A percentile compares a stretch with the other conserved stretches of the same genome.
Evolutionary conservation across 2,797 vertebrate species (phyloP).

Genomic region (Cacajao melanocephalus): DNA sequence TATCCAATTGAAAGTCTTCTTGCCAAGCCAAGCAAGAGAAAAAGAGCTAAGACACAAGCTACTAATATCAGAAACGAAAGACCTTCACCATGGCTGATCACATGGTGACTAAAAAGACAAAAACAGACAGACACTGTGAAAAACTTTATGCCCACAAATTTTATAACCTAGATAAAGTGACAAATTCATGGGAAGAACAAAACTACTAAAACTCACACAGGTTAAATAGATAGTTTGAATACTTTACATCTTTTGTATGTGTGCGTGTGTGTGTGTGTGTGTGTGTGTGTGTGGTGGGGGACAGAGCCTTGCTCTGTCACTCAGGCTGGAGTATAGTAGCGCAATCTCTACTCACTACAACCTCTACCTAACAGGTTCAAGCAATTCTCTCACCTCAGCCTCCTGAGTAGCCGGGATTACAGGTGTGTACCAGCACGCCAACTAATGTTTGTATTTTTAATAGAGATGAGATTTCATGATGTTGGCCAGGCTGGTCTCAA

Average conservation of each 20-base stretch:
- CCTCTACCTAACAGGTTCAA: too few species aligned
- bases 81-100: background rate
- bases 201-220: background rate
- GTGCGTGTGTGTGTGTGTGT: too few species aligned
- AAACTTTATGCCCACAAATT: background rate
- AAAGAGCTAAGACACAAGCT: background rate
- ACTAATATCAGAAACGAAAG: background rate
- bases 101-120: background rate
- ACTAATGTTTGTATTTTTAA: too few species aligned
- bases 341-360: accelerated
- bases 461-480: too few species aligned
- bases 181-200: background rate
- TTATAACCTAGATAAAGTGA: background rate
- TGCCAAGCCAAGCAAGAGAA: background rate
- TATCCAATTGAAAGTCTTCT: background rate
- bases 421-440: accelerated
- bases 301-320: too few species aligned
- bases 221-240: too few species aligned
- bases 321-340: too few species aligned
- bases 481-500: too few species aligned
- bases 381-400: too few species aligned
- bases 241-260: too few species aligned
- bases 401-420: too few species aligned
- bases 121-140: background rate
- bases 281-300: too few species aligned